These are phyloP conservation scores for Dendropsophus ebraccatus DNA, from an alignment of 2,113 vertebrate species.

Conservation along the genomic window DNA sequence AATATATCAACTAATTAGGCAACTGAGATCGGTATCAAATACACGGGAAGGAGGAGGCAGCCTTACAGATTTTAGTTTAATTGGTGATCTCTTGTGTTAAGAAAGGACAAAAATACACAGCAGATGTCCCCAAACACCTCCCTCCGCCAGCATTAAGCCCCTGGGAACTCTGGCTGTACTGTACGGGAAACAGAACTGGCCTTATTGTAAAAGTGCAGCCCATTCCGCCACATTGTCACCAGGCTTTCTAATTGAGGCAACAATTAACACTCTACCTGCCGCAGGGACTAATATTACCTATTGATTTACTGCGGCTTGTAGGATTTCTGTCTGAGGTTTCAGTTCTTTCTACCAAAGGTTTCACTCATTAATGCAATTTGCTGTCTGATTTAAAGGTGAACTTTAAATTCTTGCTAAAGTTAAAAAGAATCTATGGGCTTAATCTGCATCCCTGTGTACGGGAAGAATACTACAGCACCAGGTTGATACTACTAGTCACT, in stretches of 20 bases:
- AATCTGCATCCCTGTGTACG: no score
- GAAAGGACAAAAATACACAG: slow-evolving; percentile 55
- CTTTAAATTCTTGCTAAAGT: not conserved
- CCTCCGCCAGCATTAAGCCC: slow-evolving; percentile 36
- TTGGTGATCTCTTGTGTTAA: slow-evolving; percentile 50
- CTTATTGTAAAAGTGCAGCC: slow-evolving; percentile 36
- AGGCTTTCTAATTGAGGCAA: slow-evolving; percentile 23
- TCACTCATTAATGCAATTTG: not conserved
- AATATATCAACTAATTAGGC: slow-evolving; percentile 58
- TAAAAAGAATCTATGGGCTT: no score
- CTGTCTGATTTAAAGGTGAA: not conserved
- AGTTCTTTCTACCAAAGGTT: not conserved
- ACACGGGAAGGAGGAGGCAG: slow-evolving; percentile 40
- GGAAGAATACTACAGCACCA: no score
- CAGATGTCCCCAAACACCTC: slow-evolving; percentile 55
- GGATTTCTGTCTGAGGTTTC: not conserved
- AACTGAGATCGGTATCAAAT: slow-evolving; percentile 52
- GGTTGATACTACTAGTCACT: no score
- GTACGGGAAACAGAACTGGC: slow-evolving; percentile 43
- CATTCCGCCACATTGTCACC: slow-evolving; percentile 33
- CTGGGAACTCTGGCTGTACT: slow-evolving; percentile 47
- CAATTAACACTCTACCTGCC: slow-evolving; percentile 41
- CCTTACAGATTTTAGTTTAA: slow-evolving; percentile 52
- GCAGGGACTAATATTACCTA: not conserved
- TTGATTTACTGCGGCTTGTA: not conserved